phyloP scores from a whole-genome alignment of 2,797 vertebrate genomes.

The Astyanax mexicanus region DNA sequence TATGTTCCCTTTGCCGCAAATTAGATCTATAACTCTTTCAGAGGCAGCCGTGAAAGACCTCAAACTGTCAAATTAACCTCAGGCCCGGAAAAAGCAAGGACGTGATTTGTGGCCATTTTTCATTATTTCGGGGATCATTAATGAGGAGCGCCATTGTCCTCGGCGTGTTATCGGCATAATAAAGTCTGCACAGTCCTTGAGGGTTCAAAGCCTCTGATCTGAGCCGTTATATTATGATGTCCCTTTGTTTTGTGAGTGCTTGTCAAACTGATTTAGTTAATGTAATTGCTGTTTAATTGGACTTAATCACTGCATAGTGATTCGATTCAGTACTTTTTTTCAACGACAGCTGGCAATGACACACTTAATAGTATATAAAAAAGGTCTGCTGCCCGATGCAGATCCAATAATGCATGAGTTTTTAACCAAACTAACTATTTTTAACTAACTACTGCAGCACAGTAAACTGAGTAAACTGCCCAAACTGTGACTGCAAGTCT shows the following conservation, averaged over 20 bases:
- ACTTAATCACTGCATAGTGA: too few species aligned
- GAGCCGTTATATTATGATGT: background rate
- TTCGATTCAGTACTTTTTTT: too few species aligned
- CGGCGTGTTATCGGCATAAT: background rate
- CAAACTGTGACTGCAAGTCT: too few species aligned
- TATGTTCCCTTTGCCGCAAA: background rate
- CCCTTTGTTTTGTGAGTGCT: background rate
- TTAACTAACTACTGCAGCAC: too few species aligned
- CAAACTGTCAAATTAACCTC: slow-evolving; percentile 2
- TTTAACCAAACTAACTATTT: too few species aligned
- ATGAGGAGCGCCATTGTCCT: background rate
- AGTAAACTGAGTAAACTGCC: too few species aligned
- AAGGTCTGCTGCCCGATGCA: too few species aligned
- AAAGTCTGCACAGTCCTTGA: background rate
- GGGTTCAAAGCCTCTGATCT: background rate
- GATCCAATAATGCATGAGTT: too few species aligned
- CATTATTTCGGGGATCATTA: background rate
- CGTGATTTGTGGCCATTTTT: slow-evolving; percentile 1
- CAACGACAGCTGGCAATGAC: too few species aligned
- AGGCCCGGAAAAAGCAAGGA: background rate
- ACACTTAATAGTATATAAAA: too few species aligned
- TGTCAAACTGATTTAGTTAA: background rate
- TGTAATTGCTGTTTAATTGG: background rate
- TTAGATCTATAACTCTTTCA: background rate
- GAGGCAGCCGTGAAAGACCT: background rate